Base-by-base conservation (phyloP, 2,888 invertebrate genomes). In the Gnatocerus cornutus region DNA sequence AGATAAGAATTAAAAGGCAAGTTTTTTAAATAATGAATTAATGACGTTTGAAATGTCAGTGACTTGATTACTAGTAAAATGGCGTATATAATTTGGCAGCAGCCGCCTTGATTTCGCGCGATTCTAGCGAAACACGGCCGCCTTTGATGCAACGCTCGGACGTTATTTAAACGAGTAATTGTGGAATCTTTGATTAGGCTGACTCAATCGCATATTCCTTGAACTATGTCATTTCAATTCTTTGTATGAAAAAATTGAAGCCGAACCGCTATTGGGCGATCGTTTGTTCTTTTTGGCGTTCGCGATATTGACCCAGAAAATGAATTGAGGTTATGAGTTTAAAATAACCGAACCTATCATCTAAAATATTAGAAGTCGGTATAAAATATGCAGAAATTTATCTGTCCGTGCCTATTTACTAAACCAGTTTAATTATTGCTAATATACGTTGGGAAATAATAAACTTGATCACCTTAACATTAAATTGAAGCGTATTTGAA, bases 241-340 rank as follows among this genome's bases (percentile, higher is more conserved):
- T 13, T 7, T 14, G 14, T 7, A n/a, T 13, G 8, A 46, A 53
- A 53, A 53, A 53, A 13, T 16, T 50, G 9, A 27, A 50, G 29
- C 10, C 16, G 7, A 29, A 53, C 29, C 10, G 27, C 9, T 12
- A 13, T 16, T 43, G 10, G 43, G 37, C 14, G 21, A 10, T 5
- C 21, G 9, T 8, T 50, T 50, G 10, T 21, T 37, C 10, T 10
- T 37, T 56, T 58, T 58, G 30, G 21, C 10, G 10, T 61, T 61
- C 16, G 21, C 33, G 61, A 48, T 61, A 50, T 73, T 70, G 69
- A 66, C 63, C 59, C 48, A 69, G 52, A 68, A 71, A 58, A 63
- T n/a, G 46, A 66, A 74, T 71, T 69, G 72, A 72, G 74, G 74
- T 74, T 74, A 73, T 71, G 72, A 59, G 74, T 76, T 71, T 71